Conservation (phyloP, 1,140 invertebrate species). For the Bombus affinis region DNA sequence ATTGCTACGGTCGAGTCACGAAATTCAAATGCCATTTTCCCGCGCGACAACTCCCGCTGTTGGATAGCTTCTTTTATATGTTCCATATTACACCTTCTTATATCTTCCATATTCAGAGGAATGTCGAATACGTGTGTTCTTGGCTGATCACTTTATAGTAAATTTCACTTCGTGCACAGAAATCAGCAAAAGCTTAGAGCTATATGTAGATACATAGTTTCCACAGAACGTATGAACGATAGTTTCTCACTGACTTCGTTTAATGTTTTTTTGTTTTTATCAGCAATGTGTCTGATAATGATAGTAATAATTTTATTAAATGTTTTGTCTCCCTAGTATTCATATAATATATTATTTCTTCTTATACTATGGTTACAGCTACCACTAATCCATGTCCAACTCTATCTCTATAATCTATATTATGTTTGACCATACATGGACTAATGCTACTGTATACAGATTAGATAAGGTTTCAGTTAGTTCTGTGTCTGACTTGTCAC, state of each 20-base stretch:
- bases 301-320: not conserved
- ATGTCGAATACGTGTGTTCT: not conserved
- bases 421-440: not conserved
- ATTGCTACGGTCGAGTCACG: too few species aligned
- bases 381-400: too few species aligned
- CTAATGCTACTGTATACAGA: not conserved
- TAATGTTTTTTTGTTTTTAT: not conserved
- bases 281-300: not conserved
- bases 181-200: not conserved
- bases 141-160: not conserved
- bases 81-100: not conserved
- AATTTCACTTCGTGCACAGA: not conserved
- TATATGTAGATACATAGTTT: too few species aligned
- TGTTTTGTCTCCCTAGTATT: not conserved
- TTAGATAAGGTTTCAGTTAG: not conserved
- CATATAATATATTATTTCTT: not conserved
- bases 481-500: conserved; percentile 4
- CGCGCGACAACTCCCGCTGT: not conserved
- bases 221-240: too few species aligned
- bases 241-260: too few species aligned
- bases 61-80: not conserved
- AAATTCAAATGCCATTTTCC: conserved; percentile 22
- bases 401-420: too few species aligned
- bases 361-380: too few species aligned
- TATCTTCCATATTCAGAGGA: not conserved